These are phyloP conservation scores for Embidobia sp. DNA, from an alignment of 2,888 invertebrate species.

Conservation along the genomic window DNA sequence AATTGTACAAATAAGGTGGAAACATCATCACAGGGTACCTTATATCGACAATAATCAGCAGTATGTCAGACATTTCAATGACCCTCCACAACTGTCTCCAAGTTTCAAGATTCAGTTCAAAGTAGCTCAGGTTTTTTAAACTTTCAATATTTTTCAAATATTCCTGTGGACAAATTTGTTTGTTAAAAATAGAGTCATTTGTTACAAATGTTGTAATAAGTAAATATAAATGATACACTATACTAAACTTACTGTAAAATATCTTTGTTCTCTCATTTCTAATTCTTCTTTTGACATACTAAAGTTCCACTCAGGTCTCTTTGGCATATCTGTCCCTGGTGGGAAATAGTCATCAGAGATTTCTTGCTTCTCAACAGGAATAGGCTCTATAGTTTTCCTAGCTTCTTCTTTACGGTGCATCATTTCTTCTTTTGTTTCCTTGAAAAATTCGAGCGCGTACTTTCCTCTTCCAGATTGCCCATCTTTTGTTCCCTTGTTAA, in stretches of 20 bases:
- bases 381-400: conserved; percentile 83
- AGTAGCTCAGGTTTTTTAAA: conserved; percentile 89
- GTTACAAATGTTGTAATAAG: too few relatives aligned
- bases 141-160: conserved; percentile 88
- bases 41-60: conserved; percentile 94
- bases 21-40: conserved; percentile 93
- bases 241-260: conserved; percentile 86
- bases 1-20: conserved; percentile 92
- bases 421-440: conserved; percentile 90
- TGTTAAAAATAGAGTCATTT: too few relatives aligned
- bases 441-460: conserved; percentile 92
- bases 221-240: too few relatives aligned
- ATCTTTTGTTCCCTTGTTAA: conserved; percentile 86
- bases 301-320: conserved; percentile 92
- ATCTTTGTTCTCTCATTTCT: conserved; percentile 90
- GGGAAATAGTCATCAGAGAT: conserved; percentile 87
- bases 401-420: conserved; percentile 87
- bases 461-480: conserved; percentile 84
- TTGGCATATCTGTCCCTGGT: conserved; percentile 88
- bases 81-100: conserved; percentile 99
- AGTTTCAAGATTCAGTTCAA: conserved; percentile 96
- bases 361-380: conserved; percentile 86
- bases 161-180: conserved; percentile 87
- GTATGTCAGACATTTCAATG: conserved; percentile 94
- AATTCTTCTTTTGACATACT: conserved; percentile 87